Evolutionary conservation across 2,797 vertebrate genomes (phyloP), one percentile per base, ranked within the genome.

Genomic region (Mastacembelus armatus): DNA sequence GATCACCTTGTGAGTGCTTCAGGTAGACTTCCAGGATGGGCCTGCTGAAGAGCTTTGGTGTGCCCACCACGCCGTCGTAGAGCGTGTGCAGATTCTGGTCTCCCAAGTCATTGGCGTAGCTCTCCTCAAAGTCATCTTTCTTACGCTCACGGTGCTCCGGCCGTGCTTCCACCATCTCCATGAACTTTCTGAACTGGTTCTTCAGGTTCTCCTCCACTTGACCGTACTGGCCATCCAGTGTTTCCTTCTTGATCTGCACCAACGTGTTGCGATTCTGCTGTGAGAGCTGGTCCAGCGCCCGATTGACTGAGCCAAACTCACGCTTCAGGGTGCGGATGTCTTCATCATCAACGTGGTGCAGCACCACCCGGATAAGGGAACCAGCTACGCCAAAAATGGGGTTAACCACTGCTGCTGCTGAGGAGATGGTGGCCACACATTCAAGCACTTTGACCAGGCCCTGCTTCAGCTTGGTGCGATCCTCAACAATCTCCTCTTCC

Each of bases 71-170:
- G 1, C 92, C 92, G 0, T 93, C 92, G 7, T 93, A 95, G 3
- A 95, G 91, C 1, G 93, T 94, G 91, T 94, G 88, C 68, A 95
- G 91, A 77, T 95, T 94, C 88, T 95, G 94, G 87, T 94, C 92
- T 0, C 90, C 90, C 75, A 91, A 6, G 84, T 94, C 91, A 3
- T 91, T 84, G 81, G 77, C 12, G 15, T 91, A 94, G 73, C 87
- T 88, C 72, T 89, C 65, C 61, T 90, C 80, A 0, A 94, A 95
- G 74, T 93, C 88, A 0, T 86, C 86, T 48, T 88, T 92, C 77
- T 84, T 92, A 56, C 87, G 57, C 21, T 92, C 44, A 26, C 87
- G 68, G 26, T 78, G 71, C 21, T 74, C 67, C 0, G 90, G 89
- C 4, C 47, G 79, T 0, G 90, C 89, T 52, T 93, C 89, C 80